Evolutionary conservation across 1,140 invertebrate species (phyloP), one percentile per base, ranked within the genome.

Genomic region (Aphaenogaster floridana): DNA sequence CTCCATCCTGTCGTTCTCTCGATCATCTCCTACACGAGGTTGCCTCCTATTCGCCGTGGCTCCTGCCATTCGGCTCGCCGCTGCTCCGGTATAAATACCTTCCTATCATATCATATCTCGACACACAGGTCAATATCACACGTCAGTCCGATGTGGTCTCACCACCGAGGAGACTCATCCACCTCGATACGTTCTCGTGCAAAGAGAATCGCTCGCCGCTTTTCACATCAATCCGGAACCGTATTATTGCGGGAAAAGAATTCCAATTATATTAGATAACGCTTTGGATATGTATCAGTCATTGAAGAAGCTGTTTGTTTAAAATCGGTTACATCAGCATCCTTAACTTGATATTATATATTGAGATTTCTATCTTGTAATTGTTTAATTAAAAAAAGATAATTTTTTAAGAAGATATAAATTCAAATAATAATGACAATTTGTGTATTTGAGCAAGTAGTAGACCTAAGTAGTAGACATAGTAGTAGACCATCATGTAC

Each of bases 81-180:
- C 42, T 59, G 54, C 57, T 83, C 64, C 45, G 66, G 87, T 90
- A 89, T 91, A 91, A 91, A 91, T 91, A 91, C 78, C 90, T 91
- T 79, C 64, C 87, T 90, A 91, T 91, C 90, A 86, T 90, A 91
- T 91, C 90, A 81, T 90, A 87, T 89, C 86, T 86, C 86, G 88
- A 66, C 86, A 59, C 52, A 85, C 86, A 91, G 77, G 89, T 88
- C 87, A 87, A 91, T 89, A 91, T 91, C 89, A 91, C 90, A 91
- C 90, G 90, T 91, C 89, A 87, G 87, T 91, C 84, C 80, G 89
- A 88, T 91, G 90, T 86, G 90, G 90, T 84, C 80, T 87, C 83
- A 85, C 87, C 48, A 64, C 69, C 86, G 86, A 89, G 74, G 59
- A 90, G 48, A 84, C 9, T 79, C 86, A 86, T 90, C 54, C 85